Conservation (phyloP, 1,140 invertebrate species). For the Meloidogyne floridensis region DNA sequence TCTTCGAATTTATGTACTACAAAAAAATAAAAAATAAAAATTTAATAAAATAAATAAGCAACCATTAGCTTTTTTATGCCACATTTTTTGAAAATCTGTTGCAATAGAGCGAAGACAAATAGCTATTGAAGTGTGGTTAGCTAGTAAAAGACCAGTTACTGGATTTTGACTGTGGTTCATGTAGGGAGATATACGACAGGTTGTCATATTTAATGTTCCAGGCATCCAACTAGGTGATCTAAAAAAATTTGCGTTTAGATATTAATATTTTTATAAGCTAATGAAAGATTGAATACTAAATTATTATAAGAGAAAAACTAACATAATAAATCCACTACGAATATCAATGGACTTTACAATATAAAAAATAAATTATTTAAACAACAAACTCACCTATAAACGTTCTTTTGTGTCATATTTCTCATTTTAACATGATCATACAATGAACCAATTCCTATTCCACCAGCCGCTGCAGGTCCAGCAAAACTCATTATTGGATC, state of each 20-base stretch:
- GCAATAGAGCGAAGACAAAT: slow-evolving; percentile 10
- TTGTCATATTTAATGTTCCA: slow-evolving; percentile 39
- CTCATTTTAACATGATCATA: slow-evolving; percentile 14
- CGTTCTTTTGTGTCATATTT: slow-evolving; percentile 25
- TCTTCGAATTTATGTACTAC: slow-evolving; percentile 27
- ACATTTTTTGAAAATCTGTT: slow-evolving; percentile 26
- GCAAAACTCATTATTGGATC: slow-evolving; percentile 8
- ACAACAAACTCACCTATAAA: slow-evolving; percentile 16
- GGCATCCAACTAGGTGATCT: slow-evolving; percentile 39
- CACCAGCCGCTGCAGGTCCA: slow-evolving; percentile 2
- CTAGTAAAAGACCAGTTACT: slow-evolving; percentile 26
- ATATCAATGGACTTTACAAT: not conserved
- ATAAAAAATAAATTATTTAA: slow-evolving; percentile 9
- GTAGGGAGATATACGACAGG: slow-evolving; percentile 37
- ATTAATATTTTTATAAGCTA: no score
- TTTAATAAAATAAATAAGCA: not conserved
- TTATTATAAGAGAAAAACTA: no score
- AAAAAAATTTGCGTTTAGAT: not conserved
- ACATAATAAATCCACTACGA: no score
- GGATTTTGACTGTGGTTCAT: slow-evolving; percentile 36
- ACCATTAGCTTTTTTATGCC: slow-evolving; percentile 28
- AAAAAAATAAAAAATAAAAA: slow-evolving; percentile 7
- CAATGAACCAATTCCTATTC: slow-evolving; percentile 7
- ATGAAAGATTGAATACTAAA: no score
- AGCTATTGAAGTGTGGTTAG: slow-evolving; percentile 22